Base-by-base conservation (phyloP, 2,797 vertebrate genomes). In the Molossus alvarezi region DNA sequence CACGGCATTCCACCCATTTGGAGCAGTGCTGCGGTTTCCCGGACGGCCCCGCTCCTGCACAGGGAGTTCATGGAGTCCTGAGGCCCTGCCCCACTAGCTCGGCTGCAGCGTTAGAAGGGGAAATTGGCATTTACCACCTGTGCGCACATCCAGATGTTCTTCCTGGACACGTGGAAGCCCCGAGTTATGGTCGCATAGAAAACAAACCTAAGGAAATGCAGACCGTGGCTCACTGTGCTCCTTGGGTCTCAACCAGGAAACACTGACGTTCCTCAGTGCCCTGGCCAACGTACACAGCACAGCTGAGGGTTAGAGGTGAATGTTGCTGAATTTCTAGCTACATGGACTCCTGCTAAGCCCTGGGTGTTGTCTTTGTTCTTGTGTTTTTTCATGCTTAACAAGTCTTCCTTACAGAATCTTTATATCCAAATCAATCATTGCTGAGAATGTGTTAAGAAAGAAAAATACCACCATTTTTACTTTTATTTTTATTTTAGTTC, bases 121-220 rank as follows among this genome's bases (percentile, higher is more conserved):
- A 69, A 45, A 48, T 0, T 17, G 9, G 27, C 2, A 8, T 65
- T 48, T 21, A 25, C 9, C 5, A 9, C 57, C 11, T 23, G 1
- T 67, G 64, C 17, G 17, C n/a, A 3, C n/a, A 67, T 33, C 15
- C n/a, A 67, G 29, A 33, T 67, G n/a, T 65, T 33, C 29, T 33
- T 18, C 15, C 64, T 33, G 15, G 3, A 33, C n/a, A n/a, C 64
- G 9, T 9, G 29, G 17, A 13, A 84, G 9, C 51, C n/a, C 9
- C 4, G 6, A 15, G 15, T 9, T 37, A 1, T 18, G 0, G 27
- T 27, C n/a, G 27, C 27, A 0, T 37, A 12, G 41, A 20, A 60
- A 10, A 82, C 17, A 53, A 80, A 13, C 7, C 25, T 20, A 21
- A 29, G 55, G 67, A 71, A 57, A 7, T 27, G 14, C 51, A 60